phyloP scores from a whole-genome alignment of 2,797 vertebrate genomes.

The Pseudochaenichthys georgianus region DNA sequence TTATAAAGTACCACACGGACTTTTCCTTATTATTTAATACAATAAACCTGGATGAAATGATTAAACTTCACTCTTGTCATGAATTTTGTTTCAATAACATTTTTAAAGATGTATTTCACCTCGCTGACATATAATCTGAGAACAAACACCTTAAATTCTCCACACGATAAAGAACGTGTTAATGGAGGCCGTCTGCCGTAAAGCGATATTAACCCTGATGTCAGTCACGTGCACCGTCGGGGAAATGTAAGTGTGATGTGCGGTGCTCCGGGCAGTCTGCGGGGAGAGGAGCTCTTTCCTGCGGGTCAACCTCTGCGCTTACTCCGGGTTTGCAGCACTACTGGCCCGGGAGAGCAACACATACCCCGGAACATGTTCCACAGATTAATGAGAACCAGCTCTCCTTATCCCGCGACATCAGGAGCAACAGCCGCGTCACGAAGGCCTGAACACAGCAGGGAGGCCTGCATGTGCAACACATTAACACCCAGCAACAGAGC shows the following conservation, averaged over 20 bases:
- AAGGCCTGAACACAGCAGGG: slow-evolving; percentile 47
- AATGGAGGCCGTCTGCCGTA: background rate
- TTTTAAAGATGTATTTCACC: background rate
- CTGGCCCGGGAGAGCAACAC: slow-evolving; percentile 46
- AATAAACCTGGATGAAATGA: background rate
- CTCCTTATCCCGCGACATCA: slow-evolving; percentile 35
- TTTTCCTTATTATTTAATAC: background rate
- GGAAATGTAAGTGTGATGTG: background rate
- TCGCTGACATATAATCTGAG: background rate
- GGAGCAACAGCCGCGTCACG: slow-evolving; percentile 51
- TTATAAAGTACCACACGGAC: background rate
- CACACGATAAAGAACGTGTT: background rate
- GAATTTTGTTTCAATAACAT: background rate
- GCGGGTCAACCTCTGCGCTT: slow-evolving; percentile 60
- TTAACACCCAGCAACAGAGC: slow-evolving; percentile 75
- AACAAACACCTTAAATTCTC: background rate
- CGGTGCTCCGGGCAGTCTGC: slow-evolving; percentile 16
- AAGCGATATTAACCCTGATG: background rate
- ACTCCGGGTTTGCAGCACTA: slow-evolving; percentile 52
- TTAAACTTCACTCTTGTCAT: too few species aligned
- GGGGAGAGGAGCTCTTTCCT: slow-evolving; percentile 55
- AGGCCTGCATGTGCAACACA: slow-evolving; percentile 76
- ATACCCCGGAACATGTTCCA: slow-evolving; percentile 54
- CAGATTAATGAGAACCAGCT: slow-evolving; percentile 76
- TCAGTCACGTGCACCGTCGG: slow-evolving; percentile 8